phyloP scores from a whole-genome alignment of 2,113 vertebrate genomes.

The Platycercus adscitus region DNA sequence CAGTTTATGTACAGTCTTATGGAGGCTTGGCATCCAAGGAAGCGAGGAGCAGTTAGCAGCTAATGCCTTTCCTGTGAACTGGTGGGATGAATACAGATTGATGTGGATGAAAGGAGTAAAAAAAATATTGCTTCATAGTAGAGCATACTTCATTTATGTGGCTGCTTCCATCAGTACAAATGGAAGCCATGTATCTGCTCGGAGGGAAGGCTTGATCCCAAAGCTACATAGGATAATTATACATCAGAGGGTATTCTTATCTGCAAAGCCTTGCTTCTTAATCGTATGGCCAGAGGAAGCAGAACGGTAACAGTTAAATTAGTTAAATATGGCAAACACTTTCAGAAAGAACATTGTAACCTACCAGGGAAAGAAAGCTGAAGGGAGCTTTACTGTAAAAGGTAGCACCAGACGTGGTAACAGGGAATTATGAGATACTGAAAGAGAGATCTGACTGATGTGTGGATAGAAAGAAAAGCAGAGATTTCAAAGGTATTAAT shows the following conservation, averaged over 20 bases:
- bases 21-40: conserved; percentile 18
- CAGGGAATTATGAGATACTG: neutral
- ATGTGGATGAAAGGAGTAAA: conserved; percentile 41
- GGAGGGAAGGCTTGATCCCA: neutral
- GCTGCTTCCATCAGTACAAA: neutral
- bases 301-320: neutral
- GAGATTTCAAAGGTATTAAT: neutral
- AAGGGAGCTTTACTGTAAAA: neutral
- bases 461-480: neutral
- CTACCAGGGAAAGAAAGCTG: neutral
- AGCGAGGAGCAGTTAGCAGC: conserved; percentile 50
- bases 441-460: neutral
- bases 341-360: neutral
- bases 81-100: neutral
- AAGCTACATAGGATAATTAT: neutral
- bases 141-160: conserved; percentile 7
- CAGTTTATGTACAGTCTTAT: conserved; percentile 15
- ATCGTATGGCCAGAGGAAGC: neutral
- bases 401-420: neutral
- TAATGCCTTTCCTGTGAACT: conserved; percentile 57
- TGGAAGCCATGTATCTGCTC: conserved; percentile 10
- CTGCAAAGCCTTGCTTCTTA: conserved; percentile 18
- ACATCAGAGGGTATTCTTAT: conserved; percentile 1
- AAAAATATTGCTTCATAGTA: neutral
- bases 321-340: neutral